Conservation (phyloP, 2,797 vertebrate genomes). For the Brotogeris chrysoptera region DNA sequence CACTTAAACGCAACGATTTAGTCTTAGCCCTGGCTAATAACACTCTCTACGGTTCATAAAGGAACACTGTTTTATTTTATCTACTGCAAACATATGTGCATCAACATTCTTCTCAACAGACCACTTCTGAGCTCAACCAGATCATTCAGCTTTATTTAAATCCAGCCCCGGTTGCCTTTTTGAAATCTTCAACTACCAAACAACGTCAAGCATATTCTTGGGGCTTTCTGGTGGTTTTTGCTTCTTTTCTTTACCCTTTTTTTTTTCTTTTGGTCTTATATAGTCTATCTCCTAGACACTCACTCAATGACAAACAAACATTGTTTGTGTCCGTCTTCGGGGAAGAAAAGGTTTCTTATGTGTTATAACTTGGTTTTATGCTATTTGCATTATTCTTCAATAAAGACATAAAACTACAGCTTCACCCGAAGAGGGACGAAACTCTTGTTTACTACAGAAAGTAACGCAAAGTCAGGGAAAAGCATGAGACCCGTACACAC, state of each 20-base stretch:
- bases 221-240: not conserved
- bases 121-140: slow-evolving; percentile 3
- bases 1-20: not conserved
- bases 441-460: not conserved
- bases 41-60: not conserved
- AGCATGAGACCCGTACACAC: not conserved
- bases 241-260: not conserved
- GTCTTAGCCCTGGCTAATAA: not conserved
- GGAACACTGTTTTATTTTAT: slow-evolving; percentile 39
- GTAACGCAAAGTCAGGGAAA: not conserved
- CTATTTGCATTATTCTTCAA: not conserved
- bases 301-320: not conserved
- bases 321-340: not conserved
- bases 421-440: not conserved
- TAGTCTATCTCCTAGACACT: slow-evolving; percentile 15
- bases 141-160: slow-evolving; percentile 39
- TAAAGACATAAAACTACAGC: not conserved
- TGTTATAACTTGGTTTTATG: not conserved
- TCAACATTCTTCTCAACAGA: slow-evolving; percentile 16
- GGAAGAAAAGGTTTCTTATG: not conserved
- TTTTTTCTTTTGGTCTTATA: not conserved
- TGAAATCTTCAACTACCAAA: slow-evolving; percentile 1
- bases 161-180: not conserved
- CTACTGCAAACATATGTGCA: slow-evolving; percentile 29
- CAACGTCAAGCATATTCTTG: not conserved